A percentile compares a stretch with the other conserved stretches of the same genome.
Evolutionary conservation across 2,888 invertebrate species (phyloP).

Genomic region (Temnothorax unifasciatus): DNA sequence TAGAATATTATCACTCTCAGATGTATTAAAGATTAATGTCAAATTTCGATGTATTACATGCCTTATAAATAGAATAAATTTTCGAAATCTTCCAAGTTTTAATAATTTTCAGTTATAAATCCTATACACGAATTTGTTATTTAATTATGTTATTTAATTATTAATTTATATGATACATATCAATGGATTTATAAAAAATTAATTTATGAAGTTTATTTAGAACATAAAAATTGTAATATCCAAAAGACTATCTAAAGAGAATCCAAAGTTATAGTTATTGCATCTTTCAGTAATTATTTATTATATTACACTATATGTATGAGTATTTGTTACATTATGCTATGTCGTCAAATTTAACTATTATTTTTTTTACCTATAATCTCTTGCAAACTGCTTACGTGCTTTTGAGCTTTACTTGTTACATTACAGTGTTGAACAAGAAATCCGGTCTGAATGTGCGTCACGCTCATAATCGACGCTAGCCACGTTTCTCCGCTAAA

Average conservation of each 20-base stretch:
- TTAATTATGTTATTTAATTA: not conserved
- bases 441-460: not conserved
- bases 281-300: not conserved
- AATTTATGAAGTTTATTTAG: not conserved
- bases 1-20: not conserved
- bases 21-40: not conserved
- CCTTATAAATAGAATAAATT: not conserved
- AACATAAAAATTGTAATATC: not conserved
- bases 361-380: not conserved
- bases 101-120: not conserved
- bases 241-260: not conserved
- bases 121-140: not conserved
- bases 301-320: not conserved
- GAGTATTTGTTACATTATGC: not conserved
- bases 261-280: not conserved
- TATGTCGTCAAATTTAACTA: not conserved
- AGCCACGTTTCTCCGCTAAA: constrained; percentile 33
- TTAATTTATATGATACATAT: not conserved
- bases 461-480: constrained; percentile 10
- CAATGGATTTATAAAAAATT: not conserved
- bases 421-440: not conserved
- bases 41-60: not conserved
- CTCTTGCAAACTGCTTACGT: not conserved
- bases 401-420: not conserved
- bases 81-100: not conserved